Evolutionary conservation across 1,140 invertebrate genomes (phyloP).

Genomic region (Solenopsis invicta): DNA sequence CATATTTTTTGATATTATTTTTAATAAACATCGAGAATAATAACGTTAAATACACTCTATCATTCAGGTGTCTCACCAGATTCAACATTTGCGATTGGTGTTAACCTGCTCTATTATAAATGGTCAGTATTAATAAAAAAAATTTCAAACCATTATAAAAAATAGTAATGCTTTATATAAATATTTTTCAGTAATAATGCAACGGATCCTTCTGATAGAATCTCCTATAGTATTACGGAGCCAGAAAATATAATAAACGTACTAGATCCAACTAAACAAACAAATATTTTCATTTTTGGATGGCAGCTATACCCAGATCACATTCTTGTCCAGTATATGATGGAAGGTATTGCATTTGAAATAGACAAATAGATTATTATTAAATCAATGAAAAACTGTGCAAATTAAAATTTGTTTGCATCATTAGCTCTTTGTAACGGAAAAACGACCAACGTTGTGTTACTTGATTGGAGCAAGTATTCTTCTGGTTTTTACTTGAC

Average conservation of each 20-base stretch:
- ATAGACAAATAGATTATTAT: neutral
- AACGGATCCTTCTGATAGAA: neutral
- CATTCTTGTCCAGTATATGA: neutral
- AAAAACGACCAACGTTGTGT: conserved; percentile 33
- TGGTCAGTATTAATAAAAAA: conserved; percentile 1
- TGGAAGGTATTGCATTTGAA: neutral
- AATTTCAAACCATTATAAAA: neutral
- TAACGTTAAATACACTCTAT: neutral
- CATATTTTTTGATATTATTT: neutral
- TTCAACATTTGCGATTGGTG: neutral
- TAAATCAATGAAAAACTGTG: neutral
- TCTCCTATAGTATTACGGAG: neutral
- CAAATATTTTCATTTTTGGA: conserved; percentile 54
- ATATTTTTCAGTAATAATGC: conserved; percentile 5
- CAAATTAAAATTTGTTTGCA: neutral
- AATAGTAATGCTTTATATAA: neutral
- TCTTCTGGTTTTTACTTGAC: conserved; percentile 6
- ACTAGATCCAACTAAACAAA: neutral
- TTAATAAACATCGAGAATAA: neutral
- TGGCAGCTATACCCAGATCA: conserved; percentile 5
- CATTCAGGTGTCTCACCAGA: neutral
- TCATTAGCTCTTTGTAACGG: conserved; percentile 26
- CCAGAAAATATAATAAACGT: neutral
- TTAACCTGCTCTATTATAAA: conserved; percentile 23
- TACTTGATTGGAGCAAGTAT: conserved; percentile 49